phyloP scores from a whole-genome alignment of 1,140 invertebrate species.

The Pogonus chalceus region DNA sequence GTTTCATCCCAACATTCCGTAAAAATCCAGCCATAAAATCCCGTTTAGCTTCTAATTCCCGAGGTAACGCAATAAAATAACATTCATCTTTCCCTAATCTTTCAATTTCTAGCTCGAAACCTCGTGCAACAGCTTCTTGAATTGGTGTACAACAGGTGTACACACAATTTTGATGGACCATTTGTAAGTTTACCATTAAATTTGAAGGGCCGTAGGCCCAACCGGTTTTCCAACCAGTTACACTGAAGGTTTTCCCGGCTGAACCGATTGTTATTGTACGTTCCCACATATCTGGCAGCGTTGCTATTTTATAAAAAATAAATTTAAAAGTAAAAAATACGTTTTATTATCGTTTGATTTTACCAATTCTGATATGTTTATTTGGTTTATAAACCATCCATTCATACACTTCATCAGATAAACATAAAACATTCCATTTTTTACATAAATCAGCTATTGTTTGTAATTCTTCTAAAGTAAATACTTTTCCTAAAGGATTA shows the following conservation, averaged over 20 bases:
- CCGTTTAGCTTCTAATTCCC: constrained; percentile 72
- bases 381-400: constrained; percentile 85
- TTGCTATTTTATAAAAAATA: constrained; percentile 47
- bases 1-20: constrained; percentile 72
- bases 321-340: constrained; percentile 4
- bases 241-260: constrained; percentile 95
- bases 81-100: constrained; percentile 64
- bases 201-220: constrained; percentile 86
- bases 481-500: constrained; percentile 92
- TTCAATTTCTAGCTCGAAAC: constrained; percentile 77
- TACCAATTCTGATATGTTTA: constrained; percentile 53
- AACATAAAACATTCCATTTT: constrained; percentile 83
- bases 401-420: constrained; percentile 98
- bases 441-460: constrained; percentile 81
- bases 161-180: constrained; percentile 89
- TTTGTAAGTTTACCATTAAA: constrained; percentile 69
- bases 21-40: constrained; percentile 75
- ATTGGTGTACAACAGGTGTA: constrained; percentile 83
- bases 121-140: constrained; percentile 83
- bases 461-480: constrained; percentile 56
- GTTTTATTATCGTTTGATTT: constrained; percentile 8
- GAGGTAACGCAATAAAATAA: constrained; percentile 72
- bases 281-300: constrained; percentile 94
- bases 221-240: constrained; percentile 96
- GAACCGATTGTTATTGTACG: constrained; percentile 95